Conservation (phyloP, 2,888 invertebrate species). For the Bimastos eiseni region DNA sequence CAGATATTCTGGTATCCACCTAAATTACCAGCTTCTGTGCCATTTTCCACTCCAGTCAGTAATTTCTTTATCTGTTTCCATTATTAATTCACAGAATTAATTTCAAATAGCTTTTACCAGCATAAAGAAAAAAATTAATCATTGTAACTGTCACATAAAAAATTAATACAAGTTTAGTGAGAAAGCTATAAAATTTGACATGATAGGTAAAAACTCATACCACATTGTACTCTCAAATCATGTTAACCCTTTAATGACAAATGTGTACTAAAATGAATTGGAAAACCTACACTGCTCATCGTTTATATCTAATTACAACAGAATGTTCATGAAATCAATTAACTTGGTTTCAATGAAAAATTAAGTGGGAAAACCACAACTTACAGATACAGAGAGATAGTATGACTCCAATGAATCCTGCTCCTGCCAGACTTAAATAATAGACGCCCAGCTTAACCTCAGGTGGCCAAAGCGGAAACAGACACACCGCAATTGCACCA, state of each 20-base stretch:
- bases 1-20: background rate
- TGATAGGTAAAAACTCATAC: background rate
- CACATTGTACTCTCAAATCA: background rate
- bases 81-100: background rate
- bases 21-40: background rate
- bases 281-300: too few species aligned
- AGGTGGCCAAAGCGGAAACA: conserved; percentile 99
- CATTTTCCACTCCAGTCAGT: background rate
- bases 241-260: too few species aligned
- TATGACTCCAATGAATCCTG: conserved; percentile 90
- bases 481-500: conserved; percentile 90
- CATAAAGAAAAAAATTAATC: too few species aligned
- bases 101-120: background rate
- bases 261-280: too few species aligned
- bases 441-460: conserved; percentile 87
- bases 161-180: too few species aligned
- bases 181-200: too few species aligned
- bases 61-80: background rate
- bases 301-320: background rate
- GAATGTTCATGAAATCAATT: background rate
- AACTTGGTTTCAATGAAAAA: background rate
- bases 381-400: conserved; percentile 79
- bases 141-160: too few species aligned
- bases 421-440: conserved; percentile 91
- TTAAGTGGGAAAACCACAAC: conserved; percentile 46